phyloP scores from a whole-genome alignment of 1,140 invertebrate genomes.

The Nebria ingens region DNA sequence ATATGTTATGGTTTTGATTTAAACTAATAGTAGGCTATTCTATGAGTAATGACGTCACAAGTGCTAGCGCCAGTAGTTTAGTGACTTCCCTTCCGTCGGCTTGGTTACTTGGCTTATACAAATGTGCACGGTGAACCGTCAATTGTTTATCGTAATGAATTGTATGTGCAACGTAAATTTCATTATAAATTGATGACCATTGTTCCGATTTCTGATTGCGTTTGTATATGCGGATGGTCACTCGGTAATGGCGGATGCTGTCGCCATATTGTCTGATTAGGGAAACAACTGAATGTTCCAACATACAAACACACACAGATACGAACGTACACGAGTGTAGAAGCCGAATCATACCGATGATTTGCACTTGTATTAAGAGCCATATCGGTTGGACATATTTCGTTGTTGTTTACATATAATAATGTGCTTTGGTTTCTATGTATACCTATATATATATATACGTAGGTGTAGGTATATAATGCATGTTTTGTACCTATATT shows the following conservation, averaged over 20 bases:
- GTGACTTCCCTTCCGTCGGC: no score
- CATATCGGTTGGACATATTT: not conserved
- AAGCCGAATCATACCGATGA: conserved; percentile 18
- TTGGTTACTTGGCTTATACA: no score
- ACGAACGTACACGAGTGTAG: conserved; percentile 13
- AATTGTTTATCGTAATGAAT: conserved; percentile 9
- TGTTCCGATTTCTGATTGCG: conserved; percentile 9
- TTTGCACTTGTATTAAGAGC: no score
- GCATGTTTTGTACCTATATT: no score
- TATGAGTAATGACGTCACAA: not conserved
- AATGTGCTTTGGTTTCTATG: not conserved
- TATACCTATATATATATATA: not conserved
- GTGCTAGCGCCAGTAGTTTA: no score
- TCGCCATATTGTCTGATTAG: conserved; percentile 9
- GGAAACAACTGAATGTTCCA: no score
- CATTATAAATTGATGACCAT: conserved; percentile 7
- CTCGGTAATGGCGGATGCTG: conserved; percentile 3
- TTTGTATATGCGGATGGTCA: conserved; percentile 1
- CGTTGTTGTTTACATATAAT: not conserved
- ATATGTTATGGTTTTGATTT: no score
- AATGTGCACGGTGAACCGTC: not conserved
- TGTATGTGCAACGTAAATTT: conserved; percentile 4
- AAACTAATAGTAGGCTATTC: no score
- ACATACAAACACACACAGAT: not conserved
- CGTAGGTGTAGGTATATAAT: no score